Conservation (phyloP, 2,113 vertebrate genomes). For the Euleptes europaea region DNA sequence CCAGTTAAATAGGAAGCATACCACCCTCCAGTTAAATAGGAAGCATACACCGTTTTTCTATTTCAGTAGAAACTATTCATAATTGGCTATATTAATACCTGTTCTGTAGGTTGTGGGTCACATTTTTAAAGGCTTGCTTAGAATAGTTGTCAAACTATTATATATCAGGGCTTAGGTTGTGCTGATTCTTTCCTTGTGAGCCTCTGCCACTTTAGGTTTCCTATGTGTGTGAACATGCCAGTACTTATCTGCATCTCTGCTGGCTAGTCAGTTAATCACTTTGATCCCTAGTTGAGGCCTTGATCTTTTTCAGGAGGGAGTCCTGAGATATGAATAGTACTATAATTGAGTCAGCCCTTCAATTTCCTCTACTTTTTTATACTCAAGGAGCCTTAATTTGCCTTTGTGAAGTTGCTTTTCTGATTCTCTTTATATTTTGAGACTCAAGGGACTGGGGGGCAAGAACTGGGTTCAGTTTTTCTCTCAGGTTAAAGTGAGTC, state of each 20-base stretch:
- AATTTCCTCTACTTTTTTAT: constrained; percentile 38
- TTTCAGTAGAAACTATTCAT: constrained; percentile 24
- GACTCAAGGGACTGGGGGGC: neutral
- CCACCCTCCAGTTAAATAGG: constrained; percentile 17
- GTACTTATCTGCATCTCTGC: constrained; percentile 36
- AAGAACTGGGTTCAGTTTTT: neutral
- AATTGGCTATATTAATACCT: neutral
- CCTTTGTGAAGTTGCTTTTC: constrained; percentile 4
- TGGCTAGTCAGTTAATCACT: constrained; percentile 47
- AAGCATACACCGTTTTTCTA: constrained; percentile 31
- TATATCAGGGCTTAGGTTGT: constrained; percentile 41
- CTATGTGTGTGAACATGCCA: neutral
- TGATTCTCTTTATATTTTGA: constrained; percentile 19
- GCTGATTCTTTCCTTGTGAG: constrained; percentile 28
- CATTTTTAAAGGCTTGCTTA: constrained; percentile 17
- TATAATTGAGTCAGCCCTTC: constrained; percentile 46
- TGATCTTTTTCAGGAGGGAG: constrained; percentile 53
- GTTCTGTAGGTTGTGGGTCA: constrained; percentile 6
- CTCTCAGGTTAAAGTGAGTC: neutral
- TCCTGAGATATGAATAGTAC: constrained; percentile 31
- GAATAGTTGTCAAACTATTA: constrained; percentile 35
- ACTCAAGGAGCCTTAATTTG: constrained; percentile 25
- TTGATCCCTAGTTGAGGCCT: constrained; percentile 44
- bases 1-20: constrained; percentile 31
- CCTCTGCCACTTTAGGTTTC: constrained; percentile 41